phyloP scores from a whole-genome alignment of 2,888 invertebrate species.

The Drosophila mimica region DNA sequence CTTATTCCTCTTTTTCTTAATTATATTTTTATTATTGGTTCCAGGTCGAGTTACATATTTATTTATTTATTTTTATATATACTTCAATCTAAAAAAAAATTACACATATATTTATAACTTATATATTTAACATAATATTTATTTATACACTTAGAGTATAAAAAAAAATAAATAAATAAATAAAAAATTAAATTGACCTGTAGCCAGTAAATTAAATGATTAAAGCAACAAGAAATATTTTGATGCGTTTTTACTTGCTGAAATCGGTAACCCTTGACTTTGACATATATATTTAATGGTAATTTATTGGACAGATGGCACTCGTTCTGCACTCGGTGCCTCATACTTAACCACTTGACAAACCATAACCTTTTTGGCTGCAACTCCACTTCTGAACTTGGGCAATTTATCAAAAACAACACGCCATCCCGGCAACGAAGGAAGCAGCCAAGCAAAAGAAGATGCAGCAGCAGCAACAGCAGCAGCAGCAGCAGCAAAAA shows the following conservation, averaged over 20 bases:
- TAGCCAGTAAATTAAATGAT: background rate
- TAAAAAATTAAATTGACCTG: background rate
- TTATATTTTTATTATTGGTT: background rate
- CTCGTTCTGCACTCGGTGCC: background rate
- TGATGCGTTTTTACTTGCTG: background rate
- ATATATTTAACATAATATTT: background rate
- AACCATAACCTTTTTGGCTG: conserved; percentile 25
- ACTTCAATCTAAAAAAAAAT: background rate
- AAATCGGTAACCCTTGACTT: conserved; percentile 2
- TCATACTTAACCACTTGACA: conserved; percentile 47
- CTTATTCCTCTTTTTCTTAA: background rate
- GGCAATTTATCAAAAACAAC: conserved; percentile 72
- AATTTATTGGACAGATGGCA: conserved; percentile 16
- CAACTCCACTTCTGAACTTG: conserved; percentile 52
- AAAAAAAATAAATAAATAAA: background rate
- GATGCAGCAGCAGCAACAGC: conserved; percentile 34
- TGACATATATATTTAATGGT: conserved; percentile 5
- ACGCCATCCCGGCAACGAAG: conserved; percentile 30
- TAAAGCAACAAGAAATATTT: background rate
- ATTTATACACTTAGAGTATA: background rate
- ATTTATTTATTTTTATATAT: background rate
- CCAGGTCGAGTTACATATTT: background rate
- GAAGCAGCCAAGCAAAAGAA: conserved; percentile 23
- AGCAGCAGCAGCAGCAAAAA: background rate
- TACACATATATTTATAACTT: background rate